Evolutionary conservation across 2,888 invertebrate genomes (phyloP).

Genomic region (Plagiodera versicolora): DNA sequence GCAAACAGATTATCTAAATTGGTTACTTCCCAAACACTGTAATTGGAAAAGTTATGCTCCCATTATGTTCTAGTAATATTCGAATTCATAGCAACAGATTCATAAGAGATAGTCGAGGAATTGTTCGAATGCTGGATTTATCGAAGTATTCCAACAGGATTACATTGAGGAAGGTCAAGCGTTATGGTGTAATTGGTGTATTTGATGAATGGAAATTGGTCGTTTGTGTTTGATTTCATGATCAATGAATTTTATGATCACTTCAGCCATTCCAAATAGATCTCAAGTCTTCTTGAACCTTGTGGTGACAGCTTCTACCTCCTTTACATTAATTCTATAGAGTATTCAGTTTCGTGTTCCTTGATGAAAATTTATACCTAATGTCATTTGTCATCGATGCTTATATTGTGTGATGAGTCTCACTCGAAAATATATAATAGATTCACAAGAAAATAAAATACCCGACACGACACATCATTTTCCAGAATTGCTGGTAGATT

Average conservation of each 20-base stretch:
- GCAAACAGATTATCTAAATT: conserved; percentile 53
- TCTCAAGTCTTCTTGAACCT: not conserved
- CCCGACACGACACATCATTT: no score
- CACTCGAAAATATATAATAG: no score
- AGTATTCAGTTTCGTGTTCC: no score
- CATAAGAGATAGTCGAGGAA: conserved; percentile 7
- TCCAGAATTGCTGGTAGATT: no score
- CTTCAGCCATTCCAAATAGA: not conserved
- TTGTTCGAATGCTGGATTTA: not conserved
- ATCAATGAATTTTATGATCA: not conserved
- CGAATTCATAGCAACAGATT: conserved; percentile 25
- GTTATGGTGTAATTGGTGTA: not conserved
- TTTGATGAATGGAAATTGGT: not conserved
- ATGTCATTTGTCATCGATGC: no score
- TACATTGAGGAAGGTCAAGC: not conserved
- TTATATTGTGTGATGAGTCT: no score
- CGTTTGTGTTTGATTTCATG: not conserved
- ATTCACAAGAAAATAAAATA: no score
- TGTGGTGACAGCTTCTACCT: not conserved
- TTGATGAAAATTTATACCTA: no score
- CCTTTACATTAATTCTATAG: no score
- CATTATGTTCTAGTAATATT: conserved; percentile 21
- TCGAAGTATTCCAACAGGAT: conserved; percentile 14
- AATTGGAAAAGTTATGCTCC: conserved; percentile 50
- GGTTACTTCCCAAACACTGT: conserved; percentile 51